Base-by-base conservation (phyloP, 2,113 vertebrate genomes). In the Antechinus stuartii region DNA sequence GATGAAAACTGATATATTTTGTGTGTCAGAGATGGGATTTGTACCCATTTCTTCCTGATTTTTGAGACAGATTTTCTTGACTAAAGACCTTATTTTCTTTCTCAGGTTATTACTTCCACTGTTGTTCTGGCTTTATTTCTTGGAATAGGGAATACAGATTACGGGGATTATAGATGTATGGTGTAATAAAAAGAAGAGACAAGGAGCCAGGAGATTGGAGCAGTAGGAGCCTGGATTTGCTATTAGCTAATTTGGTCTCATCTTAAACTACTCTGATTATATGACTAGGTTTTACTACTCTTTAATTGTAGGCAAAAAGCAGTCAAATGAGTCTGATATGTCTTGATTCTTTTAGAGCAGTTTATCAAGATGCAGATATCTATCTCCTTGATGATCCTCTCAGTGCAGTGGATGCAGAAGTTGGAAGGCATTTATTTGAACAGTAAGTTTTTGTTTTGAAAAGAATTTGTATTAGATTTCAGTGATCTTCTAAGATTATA, bases 301-400 rank as follows among this genome's bases (percentile, higher is more conserved):
- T 84, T 84, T 42, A 42, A 84, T 42, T 84, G 35, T 42, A 61
- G 56, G 26, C 7, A 19, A 3, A 14, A 9, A 1, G 2, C 47
- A 25, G 23, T 56, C 8, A 9, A 24, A 7, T 42, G 10, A 0
- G 0, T 0, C 84, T 92, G 25, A 94, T 0, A 1, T 52, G 50
- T 92, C 27, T 84, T 96, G 95, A 24, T 25, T 54, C 97, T 96
- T 98, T 89, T 47, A 99, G 99, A 98, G 99, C 99, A 0, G 99
- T 99, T 53, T 99, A 99, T 97, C 99, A 99, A 2, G 99, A 99
- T 68, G 99, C 99, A 30, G 99, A 99, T 95, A 99, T 99, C 98
- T 99, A 99, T 98, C 98, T 99, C 95, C 96, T 99, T 97, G 99
- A 99, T 42, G 99, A 99, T 92, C 99, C 99, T 0, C 98, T 99